Evolutionary conservation across 2,113 vertebrate species (phyloP).

Genomic region (Pithys albifrons): DNA sequence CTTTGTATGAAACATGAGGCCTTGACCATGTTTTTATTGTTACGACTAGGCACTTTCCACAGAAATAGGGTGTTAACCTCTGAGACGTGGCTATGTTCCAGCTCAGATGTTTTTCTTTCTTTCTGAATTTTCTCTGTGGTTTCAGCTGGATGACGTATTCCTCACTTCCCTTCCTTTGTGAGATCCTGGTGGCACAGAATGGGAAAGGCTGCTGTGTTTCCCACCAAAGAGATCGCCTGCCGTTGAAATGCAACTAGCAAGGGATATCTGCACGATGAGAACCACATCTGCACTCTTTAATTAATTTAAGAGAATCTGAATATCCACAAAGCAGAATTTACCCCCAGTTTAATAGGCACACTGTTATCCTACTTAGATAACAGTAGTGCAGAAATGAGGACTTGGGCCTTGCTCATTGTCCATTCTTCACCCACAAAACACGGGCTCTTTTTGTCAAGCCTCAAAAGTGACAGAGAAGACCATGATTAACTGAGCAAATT

Average conservation of each 20-base stretch:
- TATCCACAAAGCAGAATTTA: not conserved
- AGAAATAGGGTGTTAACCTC: slow-evolving; percentile 44
- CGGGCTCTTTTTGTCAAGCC: not conserved
- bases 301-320: not conserved
- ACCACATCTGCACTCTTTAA: not conserved
- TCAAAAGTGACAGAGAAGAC: not conserved
- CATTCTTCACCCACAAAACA: not conserved
- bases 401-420: not conserved
- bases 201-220: slow-evolving; percentile 27
- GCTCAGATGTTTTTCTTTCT: slow-evolving; percentile 53
- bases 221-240: not conserved
- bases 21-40: not conserved
- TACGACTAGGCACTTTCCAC: not conserved
- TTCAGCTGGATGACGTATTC: slow-evolving; percentile 44
- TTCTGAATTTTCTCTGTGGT: slow-evolving; percentile 51
- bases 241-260: not conserved
- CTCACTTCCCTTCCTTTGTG: slow-evolving; percentile 54
- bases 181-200: slow-evolving; percentile 32
- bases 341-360: not conserved
- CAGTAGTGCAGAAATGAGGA: not conserved
- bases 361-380: not conserved
- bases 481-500: not conserved
- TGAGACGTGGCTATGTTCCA: slow-evolving; percentile 4
- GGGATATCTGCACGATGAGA: not conserved
- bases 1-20: not conserved